These are phyloP conservation scores for Pseudochromis fuscus DNA, from an alignment of 2,797 vertebrate species.

Conservation along the genomic window DNA sequence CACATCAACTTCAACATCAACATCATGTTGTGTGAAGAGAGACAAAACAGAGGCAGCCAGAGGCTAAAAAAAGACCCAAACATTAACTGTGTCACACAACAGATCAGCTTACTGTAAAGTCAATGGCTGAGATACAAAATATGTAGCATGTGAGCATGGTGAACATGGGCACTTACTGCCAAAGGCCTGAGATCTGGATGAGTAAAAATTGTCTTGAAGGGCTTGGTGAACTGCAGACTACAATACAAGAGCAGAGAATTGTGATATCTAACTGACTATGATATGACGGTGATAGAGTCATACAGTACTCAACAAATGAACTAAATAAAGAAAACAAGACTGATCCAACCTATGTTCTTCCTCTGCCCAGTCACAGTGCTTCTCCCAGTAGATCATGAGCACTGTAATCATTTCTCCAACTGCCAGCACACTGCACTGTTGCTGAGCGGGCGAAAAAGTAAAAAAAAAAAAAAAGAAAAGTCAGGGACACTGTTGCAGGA, in stretches of 20 bases:
- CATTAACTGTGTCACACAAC: slow-evolving; percentile 8
- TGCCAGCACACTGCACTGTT: slow-evolving; percentile 81
- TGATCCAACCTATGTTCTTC: slow-evolving; percentile 75
- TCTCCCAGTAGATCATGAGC: slow-evolving; percentile 86
- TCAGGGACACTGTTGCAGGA: neutral
- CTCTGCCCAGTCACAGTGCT: slow-evolving; percentile 79
- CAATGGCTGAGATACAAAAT: neutral
- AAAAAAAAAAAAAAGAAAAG: neutral
- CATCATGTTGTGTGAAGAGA: slow-evolving; percentile 82
- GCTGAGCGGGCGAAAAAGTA: slow-evolving; percentile 71
- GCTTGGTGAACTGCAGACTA: slow-evolving; percentile 76
- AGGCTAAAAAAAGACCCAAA: slow-evolving; percentile 78
- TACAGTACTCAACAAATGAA: neutral
- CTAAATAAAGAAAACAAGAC: neutral
- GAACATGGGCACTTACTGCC: slow-evolving; percentile 72
- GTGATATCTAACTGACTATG: neutral
- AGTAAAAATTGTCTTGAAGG: slow-evolving; percentile 77
- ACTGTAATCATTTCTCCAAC: slow-evolving; percentile 84
- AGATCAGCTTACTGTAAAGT: neutral
- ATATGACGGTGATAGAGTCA: neutral
- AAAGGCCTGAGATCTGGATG: slow-evolving; percentile 65
- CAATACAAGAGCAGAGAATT: slow-evolving; percentile 32
- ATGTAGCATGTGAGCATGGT: neutral
- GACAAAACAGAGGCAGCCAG: slow-evolving; percentile 88
- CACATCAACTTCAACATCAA: slow-evolving; percentile 76